Conservation (phyloP, 2,113 vertebrate species). For the Notiomystis cincta region DNA sequence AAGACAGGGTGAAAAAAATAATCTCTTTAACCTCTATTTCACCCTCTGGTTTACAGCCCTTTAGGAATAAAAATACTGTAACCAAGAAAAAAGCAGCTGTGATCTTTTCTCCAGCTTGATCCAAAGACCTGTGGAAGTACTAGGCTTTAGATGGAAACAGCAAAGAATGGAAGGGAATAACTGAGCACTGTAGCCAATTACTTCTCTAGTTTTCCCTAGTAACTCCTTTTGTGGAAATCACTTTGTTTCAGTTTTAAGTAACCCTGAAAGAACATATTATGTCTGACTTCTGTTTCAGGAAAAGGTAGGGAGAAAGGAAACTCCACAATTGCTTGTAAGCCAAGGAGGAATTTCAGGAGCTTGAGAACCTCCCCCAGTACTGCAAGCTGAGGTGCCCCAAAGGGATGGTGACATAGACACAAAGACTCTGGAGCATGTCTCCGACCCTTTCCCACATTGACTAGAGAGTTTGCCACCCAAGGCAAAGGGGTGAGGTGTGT, state of each 20-base stretch:
- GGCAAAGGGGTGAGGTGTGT: not conserved
- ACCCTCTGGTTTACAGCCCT: not conserved
- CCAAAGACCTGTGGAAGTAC: not conserved
- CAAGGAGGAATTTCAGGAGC: not conserved
- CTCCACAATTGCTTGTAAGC: not conserved
- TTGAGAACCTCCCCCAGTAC: not conserved
- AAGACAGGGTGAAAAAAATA: not conserved
- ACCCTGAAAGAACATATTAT: not conserved
- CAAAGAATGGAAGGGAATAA: not conserved
- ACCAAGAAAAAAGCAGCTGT: not conserved
- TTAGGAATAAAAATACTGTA: not conserved
- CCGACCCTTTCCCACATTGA: not conserved
- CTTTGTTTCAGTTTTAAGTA: not conserved
- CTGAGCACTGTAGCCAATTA: not conserved
- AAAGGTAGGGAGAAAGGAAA: not conserved
- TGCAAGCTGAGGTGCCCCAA: not conserved
- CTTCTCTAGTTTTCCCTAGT: not conserved
- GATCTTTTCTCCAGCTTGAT: not conserved
- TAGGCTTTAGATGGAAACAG: not conserved
- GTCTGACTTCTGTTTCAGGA: not conserved
- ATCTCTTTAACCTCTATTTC: not conserved
- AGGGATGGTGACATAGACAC: not conserved
- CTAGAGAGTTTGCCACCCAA: too few relatives aligned
- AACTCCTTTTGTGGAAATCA: not conserved
- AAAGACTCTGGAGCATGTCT: rapidly evolving